Evolutionary conservation across 2,888 invertebrate genomes (phyloP), one percentile per base, ranked within the genome.

Genomic region (Plagodis pulveraria): DNA sequence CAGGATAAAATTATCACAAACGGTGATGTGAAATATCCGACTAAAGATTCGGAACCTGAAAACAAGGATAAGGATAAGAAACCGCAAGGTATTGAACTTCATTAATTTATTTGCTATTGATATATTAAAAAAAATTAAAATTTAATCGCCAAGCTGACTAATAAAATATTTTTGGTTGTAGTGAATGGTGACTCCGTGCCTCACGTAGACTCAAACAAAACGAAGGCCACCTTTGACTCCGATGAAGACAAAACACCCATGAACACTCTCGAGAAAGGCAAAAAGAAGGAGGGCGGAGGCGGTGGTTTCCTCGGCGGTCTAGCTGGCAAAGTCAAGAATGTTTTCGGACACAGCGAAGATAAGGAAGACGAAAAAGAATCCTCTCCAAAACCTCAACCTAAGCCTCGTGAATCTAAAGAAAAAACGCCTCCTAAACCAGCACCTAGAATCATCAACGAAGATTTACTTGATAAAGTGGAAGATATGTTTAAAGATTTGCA

Each of bases 211-310:
- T 91, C 92, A 4, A 94, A 94, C 78, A 93, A 93, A 67, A 88
- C 89, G 40, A 93, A 93, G 73, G 92, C 94, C 0, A 91, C 93
- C 1, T 91, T 94, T 58, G 93, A 94, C 69, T 94, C 94, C 0
- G 93, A 93, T 48, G 91, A 93, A 72, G 93, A 93, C 55, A 93
- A 93, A 72, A 93, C 93, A 10, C 91, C 93, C 6, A 91, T 92
- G 78, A 93, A 93, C 59, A 91, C 94, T 11, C 81, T 94, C n/a
- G 87, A 91, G 53, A 93, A 91, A 63, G 86, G 94, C 56, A 93
- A 93, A 69, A 86, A 94, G 71, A 91, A 93, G 57, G 78, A 83
- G 38, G 89, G 88, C 0, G 65, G 51, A 9, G 51, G 59, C 7
- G 55, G 53, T 7, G 57, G 87, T 22, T 91, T 92, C 80, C 77